phyloP scores from a whole-genome alignment of 2,888 invertebrate genomes.

The Thera obeliscata region DNA sequence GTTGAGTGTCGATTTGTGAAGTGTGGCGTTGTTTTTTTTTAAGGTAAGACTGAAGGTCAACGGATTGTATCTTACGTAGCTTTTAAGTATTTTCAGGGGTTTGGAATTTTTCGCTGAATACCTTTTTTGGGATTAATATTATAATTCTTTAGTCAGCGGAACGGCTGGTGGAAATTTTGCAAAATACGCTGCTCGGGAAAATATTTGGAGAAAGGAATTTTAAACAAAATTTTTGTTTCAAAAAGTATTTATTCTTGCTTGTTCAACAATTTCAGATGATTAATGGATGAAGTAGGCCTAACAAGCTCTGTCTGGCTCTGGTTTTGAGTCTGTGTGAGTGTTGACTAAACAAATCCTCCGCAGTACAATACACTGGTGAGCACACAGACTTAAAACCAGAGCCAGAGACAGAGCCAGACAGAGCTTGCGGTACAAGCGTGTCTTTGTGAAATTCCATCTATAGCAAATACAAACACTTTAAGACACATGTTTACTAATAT shows the following conservation, averaged over 20 bases:
- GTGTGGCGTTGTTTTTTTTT: neutral
- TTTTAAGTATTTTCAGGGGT: constrained; percentile 7
- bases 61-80: neutral
- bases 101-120: constrained; percentile 1
- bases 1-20: constrained; percentile 16
- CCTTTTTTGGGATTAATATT: neutral
- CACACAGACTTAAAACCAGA: too few relatives aligned
- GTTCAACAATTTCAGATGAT: too few relatives aligned
- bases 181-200: neutral
- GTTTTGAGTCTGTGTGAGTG: too few relatives aligned
- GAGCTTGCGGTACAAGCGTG: too few relatives aligned
- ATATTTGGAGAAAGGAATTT: neutral
- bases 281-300: too few relatives aligned
- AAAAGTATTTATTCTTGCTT: neutral
- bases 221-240: neutral
- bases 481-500: too few relatives aligned
- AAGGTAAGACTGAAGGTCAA: constrained; percentile 19
- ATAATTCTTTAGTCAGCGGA: constrained; percentile 2
- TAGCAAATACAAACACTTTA: too few relatives aligned
- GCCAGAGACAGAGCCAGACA: too few relatives aligned
- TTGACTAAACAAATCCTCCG: too few relatives aligned
- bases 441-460: too few relatives aligned
- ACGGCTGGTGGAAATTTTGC: neutral
- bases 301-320: too few relatives aligned
- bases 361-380: too few relatives aligned